Conservation (phyloP, 2,888 invertebrate species). For the Willowsia nigromaculata region DNA sequence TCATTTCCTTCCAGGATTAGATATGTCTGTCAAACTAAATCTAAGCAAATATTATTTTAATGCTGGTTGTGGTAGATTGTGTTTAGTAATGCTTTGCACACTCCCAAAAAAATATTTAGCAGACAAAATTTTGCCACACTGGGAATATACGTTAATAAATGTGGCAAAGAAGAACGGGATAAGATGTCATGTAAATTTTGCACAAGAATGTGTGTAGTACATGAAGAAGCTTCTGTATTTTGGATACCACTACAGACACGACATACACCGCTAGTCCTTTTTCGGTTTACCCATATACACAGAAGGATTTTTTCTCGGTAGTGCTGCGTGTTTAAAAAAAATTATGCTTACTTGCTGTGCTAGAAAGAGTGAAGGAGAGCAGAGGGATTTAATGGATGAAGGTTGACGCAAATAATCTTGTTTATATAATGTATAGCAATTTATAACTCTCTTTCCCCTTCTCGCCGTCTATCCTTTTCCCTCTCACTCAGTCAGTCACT, state of each 20-base stretch:
- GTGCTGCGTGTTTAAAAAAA: neutral
- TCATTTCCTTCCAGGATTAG: neutral
- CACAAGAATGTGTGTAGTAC: neutral
- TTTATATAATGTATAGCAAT: constrained; percentile 28
- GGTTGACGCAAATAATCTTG: constrained; percentile 46
- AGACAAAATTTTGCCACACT: neutral
- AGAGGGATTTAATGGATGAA: constrained; percentile 26
- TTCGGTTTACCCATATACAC: no score
- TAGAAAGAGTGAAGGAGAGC: neutral
- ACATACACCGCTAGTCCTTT: no score
- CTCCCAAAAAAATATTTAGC: neutral
- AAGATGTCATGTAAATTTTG: neutral
- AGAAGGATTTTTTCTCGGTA: neutral
- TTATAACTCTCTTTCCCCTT: neutral
- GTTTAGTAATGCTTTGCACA: neutral
- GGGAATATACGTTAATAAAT: neutral
- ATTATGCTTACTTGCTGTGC: neutral
- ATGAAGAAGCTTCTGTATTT: neutral
- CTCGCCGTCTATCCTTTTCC: neutral
- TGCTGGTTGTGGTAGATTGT: neutral
- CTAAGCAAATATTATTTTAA: neutral
- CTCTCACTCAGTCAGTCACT: neutral
- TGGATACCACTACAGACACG: no score
- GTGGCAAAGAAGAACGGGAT: neutral
- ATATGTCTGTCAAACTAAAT: neutral